Conservation (phyloP, 1,140 invertebrate species). For the Drosophila neocordata region DNA sequence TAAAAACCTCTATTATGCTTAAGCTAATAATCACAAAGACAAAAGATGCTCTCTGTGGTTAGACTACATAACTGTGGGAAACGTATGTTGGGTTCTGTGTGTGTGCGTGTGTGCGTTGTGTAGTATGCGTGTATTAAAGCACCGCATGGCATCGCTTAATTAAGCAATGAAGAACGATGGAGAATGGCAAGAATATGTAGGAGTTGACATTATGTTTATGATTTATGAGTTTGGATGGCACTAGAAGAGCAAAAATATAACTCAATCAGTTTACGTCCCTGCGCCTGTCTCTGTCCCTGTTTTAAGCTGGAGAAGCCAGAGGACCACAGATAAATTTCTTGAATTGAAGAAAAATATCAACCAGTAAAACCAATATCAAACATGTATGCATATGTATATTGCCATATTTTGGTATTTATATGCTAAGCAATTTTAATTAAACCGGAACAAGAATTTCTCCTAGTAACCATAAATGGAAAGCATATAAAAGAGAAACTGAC, state of each 20-base stretch:
- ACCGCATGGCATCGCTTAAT: slow-evolving; percentile 63
- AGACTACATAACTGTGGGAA: not conserved
- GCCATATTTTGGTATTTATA: not conserved
- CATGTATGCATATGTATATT: not conserved
- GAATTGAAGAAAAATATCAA: not conserved
- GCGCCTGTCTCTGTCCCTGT: too few species aligned
- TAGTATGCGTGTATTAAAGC: slow-evolving; percentile 35
- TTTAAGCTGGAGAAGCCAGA: not conserved
- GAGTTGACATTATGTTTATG: slow-evolving; percentile 52
- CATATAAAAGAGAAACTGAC: not conserved
- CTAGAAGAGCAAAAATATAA: not conserved
- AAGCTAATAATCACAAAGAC: slow-evolving; percentile 49
- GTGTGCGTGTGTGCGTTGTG: slow-evolving; percentile 3
- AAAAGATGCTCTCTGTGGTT: slow-evolving; percentile 25
- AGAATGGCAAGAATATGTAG: slow-evolving; percentile 17
- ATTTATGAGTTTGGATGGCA: slow-evolving; percentile 40
- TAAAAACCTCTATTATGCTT: slow-evolving; percentile 55
- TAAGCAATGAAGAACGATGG: slow-evolving; percentile 49
- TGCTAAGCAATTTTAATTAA: slow-evolving; percentile 6
- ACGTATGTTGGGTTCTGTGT: slow-evolving; percentile 10
- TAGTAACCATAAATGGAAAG: not conserved
- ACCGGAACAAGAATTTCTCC: not conserved
- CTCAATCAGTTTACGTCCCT: not conserved
- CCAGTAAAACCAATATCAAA: not conserved
- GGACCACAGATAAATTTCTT: not conserved